Conservation (phyloP, 2,113 vertebrate species). For the Anguilla rostrata region DNA sequence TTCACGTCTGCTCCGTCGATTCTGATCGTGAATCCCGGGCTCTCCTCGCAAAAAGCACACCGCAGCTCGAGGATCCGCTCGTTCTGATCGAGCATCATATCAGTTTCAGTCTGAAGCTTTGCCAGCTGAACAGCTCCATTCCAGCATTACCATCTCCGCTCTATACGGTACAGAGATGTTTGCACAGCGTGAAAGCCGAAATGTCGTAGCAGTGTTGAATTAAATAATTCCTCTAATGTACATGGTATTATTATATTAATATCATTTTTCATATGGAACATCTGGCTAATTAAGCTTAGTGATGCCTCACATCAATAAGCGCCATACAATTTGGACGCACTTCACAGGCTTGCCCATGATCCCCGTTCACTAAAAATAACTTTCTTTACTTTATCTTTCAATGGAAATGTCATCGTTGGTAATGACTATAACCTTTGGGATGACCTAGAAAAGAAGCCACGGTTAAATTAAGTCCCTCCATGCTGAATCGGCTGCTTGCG, state of each 20-base stretch:
- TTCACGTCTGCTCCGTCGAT: constrained; percentile 60
- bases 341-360: background rate
- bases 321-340: background rate
- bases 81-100: background rate
- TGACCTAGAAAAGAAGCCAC: background rate
- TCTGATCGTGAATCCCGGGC: constrained; percentile 49
- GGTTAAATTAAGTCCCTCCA: background rate
- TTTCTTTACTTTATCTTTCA: background rate
- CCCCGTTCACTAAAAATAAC: background rate
- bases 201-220: background rate
- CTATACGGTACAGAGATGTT: background rate
- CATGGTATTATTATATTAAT: background rate
- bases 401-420: background rate
- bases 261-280: background rate
- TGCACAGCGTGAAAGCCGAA: background rate
- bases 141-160: background rate
- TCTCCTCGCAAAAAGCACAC: background rate
- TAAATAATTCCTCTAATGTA: background rate
- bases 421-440: background rate
- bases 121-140: background rate
- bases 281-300: background rate
- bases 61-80: background rate
- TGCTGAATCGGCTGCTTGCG: background rate
- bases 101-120: background rate
- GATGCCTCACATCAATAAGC: background rate